Evolutionary conservation across 2,888 invertebrate species (phyloP).

Genomic region (Bhutanitis thaidina): DNA sequence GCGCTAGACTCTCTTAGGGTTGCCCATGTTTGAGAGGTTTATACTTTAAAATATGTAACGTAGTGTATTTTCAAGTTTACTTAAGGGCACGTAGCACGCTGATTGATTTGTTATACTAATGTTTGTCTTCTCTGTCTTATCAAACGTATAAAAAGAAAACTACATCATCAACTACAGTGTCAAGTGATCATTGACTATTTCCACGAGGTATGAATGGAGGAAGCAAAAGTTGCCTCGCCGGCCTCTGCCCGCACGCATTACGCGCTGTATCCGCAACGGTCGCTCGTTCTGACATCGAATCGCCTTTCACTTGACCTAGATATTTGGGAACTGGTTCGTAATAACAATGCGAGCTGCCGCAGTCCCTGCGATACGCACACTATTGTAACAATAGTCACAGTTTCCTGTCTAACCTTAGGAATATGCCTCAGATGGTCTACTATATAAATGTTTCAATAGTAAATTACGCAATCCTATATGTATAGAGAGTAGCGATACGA

Average conservation of each 20-base stretch:
- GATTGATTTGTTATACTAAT: too few relatives aligned
- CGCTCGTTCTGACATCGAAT: constrained; percentile 59
- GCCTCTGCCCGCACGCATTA: constrained; percentile 24
- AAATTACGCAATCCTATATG: too few relatives aligned
- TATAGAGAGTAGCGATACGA: too few relatives aligned
- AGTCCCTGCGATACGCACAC: constrained; percentile 33
- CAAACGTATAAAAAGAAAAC: too few relatives aligned
- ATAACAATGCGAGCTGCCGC: constrained; percentile 57
- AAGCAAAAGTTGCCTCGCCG: constrained; percentile 5
- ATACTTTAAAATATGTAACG: background rate
- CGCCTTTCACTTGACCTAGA: constrained; percentile 78
- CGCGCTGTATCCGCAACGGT: constrained; percentile 43
- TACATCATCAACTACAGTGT: too few relatives aligned
- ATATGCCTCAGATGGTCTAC: background rate
- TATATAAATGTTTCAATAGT: too few relatives aligned
- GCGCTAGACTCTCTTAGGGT: constrained; percentile 60
- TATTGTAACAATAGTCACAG: constrained; percentile 35
- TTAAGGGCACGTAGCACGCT: too few relatives aligned
- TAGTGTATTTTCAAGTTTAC: too few relatives aligned
- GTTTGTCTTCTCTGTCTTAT: too few relatives aligned
- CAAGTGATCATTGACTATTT: background rate
- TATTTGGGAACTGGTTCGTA: constrained; percentile 74
- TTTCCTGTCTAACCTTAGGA: constrained; percentile 30
- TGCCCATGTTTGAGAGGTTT: constrained; percentile 27
- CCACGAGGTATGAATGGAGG: constrained; percentile 13